Evolutionary conservation across 2,113 vertebrate genomes (phyloP).

Genomic region (Riparia riparia): DNA sequence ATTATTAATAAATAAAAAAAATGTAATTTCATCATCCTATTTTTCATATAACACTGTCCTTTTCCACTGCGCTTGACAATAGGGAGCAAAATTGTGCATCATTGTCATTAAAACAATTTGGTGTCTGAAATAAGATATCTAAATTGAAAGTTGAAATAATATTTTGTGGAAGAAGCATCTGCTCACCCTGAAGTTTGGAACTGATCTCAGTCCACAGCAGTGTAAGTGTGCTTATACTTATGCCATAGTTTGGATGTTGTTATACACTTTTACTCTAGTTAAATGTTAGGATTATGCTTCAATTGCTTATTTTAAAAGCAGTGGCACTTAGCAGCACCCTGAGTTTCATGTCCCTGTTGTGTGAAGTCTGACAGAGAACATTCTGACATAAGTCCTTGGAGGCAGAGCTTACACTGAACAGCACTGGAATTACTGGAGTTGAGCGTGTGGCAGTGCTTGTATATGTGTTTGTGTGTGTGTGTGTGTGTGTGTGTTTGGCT

Average conservation of each 20-base stretch:
- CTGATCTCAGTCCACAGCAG: neutral
- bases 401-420: rapidly evolving
- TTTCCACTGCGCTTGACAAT: neutral
- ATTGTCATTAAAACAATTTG: neutral
- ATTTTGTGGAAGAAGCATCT: neutral
- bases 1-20: neutral
- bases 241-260: neutral
- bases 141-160: neutral
- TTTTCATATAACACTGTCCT: neutral
- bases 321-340: neutral
- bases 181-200: neutral
- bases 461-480: no score
- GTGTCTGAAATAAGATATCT: neutral
- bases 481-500: neutral
- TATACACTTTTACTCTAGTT: neutral
- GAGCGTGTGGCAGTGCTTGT: rapidly evolving
- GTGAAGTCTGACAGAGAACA: neutral
- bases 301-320: neutral
- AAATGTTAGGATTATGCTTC: neutral
- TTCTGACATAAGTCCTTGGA: rapidly evolving
- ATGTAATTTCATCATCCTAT: neutral
- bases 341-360: rapidly evolving
- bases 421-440: no score
- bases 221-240: neutral
- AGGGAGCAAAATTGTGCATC: neutral